phyloP scores from a whole-genome alignment of 1,140 invertebrate species.

The Bemisia tabaci region DNA sequence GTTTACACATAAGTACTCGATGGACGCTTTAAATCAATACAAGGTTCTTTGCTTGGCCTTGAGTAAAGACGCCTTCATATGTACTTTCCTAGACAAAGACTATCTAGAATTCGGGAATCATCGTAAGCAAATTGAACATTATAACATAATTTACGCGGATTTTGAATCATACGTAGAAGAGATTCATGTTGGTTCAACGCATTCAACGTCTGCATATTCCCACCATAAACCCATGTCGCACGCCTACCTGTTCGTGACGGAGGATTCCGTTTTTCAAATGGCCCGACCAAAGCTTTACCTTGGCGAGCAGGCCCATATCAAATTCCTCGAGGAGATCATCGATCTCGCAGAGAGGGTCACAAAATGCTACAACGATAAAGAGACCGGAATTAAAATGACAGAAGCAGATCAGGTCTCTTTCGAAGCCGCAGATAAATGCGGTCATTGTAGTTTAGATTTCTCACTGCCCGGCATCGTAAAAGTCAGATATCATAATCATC shows the following conservation, averaged over 20 bases:
- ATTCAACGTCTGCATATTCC: not conserved
- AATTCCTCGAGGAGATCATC: not conserved
- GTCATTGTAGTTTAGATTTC: not conserved
- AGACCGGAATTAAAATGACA: not conserved
- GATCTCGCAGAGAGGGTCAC: not conserved
- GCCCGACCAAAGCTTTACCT: not conserved
- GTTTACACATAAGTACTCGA: not conserved
- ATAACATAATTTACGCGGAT: not conserved
- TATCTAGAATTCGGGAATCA: not conserved
- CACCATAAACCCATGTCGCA: not conserved
- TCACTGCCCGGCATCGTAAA: not conserved
- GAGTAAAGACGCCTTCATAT: not conserved
- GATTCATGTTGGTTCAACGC: not conserved
- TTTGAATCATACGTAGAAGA: not conserved
- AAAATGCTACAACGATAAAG: not conserved
- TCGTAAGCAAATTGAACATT: not conserved
- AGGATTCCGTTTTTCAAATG: not conserved
- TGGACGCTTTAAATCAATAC: not conserved
- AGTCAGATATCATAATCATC: not conserved
- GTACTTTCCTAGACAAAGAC: not conserved
- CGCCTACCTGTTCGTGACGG: not conserved
- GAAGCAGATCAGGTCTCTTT: not conserved
- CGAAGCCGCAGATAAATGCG: not conserved
- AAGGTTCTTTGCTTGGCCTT: not conserved
- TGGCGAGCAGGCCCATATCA: not conserved